These are phyloP conservation scores for Agrochola circellaris DNA, from an alignment of 2,888 invertebrate genomes.

Conservation along the genomic window DNA sequence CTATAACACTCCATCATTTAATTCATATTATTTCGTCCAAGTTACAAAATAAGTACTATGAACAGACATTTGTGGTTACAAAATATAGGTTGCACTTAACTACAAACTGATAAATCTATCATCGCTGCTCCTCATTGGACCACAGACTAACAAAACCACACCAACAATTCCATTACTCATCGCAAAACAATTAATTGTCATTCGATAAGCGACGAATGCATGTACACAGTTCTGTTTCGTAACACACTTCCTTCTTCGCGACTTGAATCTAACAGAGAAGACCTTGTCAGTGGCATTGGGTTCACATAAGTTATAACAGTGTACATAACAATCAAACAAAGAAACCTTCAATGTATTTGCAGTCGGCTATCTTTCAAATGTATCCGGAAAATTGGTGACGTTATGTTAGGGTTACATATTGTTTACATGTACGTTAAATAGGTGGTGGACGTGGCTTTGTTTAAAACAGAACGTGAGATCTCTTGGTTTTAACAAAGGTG, in stretches of 20 bases:
- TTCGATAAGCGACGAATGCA: constrained; percentile 31
- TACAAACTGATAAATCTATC: background rate
- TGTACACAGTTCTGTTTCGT: constrained; percentile 28
- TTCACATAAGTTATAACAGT: constrained; percentile 35
- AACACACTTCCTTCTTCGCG: constrained; percentile 54
- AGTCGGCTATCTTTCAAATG: constrained; percentile 13
- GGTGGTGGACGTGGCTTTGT: constrained; percentile 26
- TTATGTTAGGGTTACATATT: constrained; percentile 1
- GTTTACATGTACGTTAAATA: background rate
- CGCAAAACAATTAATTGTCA: constrained; percentile 32
- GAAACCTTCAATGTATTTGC: constrained; percentile 47
- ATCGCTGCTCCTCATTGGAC: background rate
- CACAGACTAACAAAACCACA: background rate
- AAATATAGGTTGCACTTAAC: background rate
- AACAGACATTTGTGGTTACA: background rate
- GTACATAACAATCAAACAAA: constrained; percentile 44
- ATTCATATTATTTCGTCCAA: background rate
- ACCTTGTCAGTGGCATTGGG: constrained; percentile 57
- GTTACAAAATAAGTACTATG: constrained; percentile 1
- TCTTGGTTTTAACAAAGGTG: constrained; percentile 13
- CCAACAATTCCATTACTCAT: background rate
- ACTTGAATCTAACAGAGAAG: constrained; percentile 38
- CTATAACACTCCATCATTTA: background rate
- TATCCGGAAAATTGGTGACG: constrained; percentile 13
- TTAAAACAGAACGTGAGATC: constrained; percentile 16